Conservation (phyloP, 2,113 vertebrate species). For the Sapajus apella region DNA sequence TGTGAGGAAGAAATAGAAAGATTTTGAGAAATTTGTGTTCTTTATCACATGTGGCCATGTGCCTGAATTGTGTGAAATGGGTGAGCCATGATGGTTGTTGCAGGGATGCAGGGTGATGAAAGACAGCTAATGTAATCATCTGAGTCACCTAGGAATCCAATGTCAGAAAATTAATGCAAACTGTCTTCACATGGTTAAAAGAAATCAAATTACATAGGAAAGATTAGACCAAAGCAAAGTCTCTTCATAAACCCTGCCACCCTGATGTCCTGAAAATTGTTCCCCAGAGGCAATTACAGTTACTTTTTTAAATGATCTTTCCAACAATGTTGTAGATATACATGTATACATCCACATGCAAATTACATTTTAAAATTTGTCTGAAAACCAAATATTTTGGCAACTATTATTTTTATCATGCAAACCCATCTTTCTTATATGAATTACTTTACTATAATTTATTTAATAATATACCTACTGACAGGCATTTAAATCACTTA, state of each 20-base stretch:
- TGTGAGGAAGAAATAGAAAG: not conserved
- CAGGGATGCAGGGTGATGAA: rapidly evolving
- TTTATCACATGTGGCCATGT: not conserved
- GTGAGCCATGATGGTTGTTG: not conserved
- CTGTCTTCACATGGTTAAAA: not conserved
- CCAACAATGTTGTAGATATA: not conserved
- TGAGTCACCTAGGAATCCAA: not conserved
- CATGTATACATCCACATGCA: not conserved
- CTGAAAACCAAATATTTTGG: not conserved
- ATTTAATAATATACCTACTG: not conserved
- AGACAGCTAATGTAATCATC: not conserved
- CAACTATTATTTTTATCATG: not conserved
- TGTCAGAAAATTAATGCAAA: not conserved
- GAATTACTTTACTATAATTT: not conserved
- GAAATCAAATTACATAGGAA: not conserved
- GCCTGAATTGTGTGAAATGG: not conserved
- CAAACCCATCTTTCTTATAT: not conserved
- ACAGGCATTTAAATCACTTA: not conserved
- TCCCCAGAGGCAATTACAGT: not conserved
- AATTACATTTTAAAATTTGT: not conserved
- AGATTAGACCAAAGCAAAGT: not conserved
- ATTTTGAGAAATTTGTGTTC: conserved; percentile 58
- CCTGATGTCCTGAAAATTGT: not conserved
- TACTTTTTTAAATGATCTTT: not conserved
- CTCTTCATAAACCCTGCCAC: not conserved